These are phyloP conservation scores for Oophaga sylvatica DNA, from an alignment of 2,797 vertebrate genomes.

Conservation along the genomic window DNA sequence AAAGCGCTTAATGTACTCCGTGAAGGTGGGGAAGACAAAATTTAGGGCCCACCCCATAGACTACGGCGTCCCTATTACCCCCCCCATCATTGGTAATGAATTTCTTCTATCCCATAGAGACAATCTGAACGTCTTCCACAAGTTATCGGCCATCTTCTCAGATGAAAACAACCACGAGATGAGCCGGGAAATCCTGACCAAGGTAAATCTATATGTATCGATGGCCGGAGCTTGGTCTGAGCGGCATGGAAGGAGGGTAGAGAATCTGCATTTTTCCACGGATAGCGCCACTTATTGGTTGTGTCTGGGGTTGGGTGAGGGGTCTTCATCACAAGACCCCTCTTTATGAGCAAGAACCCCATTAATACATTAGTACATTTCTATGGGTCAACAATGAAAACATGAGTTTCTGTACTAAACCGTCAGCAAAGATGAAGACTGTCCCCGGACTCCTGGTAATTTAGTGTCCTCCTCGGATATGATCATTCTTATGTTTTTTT, in stretches of 20 bases:
- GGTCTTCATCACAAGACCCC: too few relatives aligned
- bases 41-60: too few relatives aligned
- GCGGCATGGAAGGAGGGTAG: not conserved
- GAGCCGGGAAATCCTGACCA: slow-evolving; percentile 78
- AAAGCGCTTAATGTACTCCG: too few relatives aligned
- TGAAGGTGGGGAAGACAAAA: too few relatives aligned
- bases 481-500: not conserved
- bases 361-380: too few relatives aligned
- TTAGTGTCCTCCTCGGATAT: too few relatives aligned
- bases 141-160: slow-evolving; percentile 83
- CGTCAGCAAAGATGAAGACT: too few relatives aligned
- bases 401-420: too few relatives aligned
- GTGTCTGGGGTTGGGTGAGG: not conserved
- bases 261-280: not conserved
- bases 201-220: slow-evolving; percentile 71
- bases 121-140: slow-evolving; percentile 74
- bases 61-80: too few relatives aligned
- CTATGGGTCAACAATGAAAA: too few relatives aligned
- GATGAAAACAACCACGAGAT: slow-evolving; percentile 84
- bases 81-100: not conserved
- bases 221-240: not conserved
- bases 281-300: not conserved
- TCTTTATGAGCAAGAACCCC: too few relatives aligned
- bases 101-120: slow-evolving; percentile 70
- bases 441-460: too few relatives aligned